A percentile compares a stretch with the other conserved stretches of the same genome.
Conservation (phyloP, 2,113 vertebrate species). For the Columbina picui region DNA sequence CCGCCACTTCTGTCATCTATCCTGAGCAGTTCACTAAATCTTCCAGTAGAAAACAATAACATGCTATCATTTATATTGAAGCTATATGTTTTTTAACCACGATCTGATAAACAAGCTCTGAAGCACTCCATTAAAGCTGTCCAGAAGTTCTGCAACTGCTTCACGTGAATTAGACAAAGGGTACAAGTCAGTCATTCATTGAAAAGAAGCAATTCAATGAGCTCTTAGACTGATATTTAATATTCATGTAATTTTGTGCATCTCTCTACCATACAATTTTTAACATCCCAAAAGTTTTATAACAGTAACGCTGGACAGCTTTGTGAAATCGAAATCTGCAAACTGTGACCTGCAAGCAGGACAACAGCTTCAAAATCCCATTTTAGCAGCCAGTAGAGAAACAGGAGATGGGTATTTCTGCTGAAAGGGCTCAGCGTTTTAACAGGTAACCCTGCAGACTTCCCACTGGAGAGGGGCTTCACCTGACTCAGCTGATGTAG, state of each 20-base stretch:
- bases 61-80: conserved; percentile 1
- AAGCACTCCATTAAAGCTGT: conserved; percentile 13
- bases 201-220: not conserved
- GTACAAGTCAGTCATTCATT: not conserved
- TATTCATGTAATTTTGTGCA: not conserved
- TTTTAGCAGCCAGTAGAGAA: not conserved
- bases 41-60: not conserved
- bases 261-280: not conserved
- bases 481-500: not conserved
- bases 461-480: not conserved
- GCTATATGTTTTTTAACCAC: not conserved
- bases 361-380: not conserved
- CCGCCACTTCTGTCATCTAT: not conserved
- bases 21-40: not conserved
- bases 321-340: not conserved
- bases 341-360: not conserved
- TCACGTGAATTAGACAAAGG: not conserved
- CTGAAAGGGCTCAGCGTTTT: not conserved
- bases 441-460: not conserved
- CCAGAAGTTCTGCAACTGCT: not conserved
- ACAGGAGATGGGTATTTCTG: not conserved
- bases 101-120: conserved; percentile 24
- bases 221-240: not conserved
- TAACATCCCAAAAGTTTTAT: not conserved
- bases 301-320: not conserved